Conservation (phyloP, 2,113 vertebrate genomes). For the Malurus melanocephalus region DNA sequence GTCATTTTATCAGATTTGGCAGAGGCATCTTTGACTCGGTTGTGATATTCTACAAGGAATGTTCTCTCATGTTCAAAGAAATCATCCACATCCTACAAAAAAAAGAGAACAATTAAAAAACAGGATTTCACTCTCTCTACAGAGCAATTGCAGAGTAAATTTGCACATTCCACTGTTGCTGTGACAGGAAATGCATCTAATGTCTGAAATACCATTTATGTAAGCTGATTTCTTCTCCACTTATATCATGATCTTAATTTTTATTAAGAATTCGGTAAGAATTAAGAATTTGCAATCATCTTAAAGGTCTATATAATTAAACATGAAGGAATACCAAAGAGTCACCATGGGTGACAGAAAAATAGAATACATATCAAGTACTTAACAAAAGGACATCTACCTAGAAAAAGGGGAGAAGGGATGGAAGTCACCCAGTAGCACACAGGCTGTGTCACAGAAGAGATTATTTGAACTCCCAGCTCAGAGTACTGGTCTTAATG, state of each 20-base stretch:
- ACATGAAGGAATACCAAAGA: neutral
- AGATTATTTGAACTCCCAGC: neutral
- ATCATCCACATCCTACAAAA: conserved; percentile 92
- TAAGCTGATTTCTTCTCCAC: neutral
- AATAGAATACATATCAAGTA: neutral
- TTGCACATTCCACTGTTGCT: neutral
- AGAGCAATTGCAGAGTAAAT: neutral
- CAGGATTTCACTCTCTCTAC: neutral
- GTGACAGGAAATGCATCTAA: neutral
- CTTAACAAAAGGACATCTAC: neutral
- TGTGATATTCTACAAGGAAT: conserved; percentile 97
- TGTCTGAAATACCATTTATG: neutral
- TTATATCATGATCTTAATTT: neutral
- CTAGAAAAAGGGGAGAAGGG: neutral
- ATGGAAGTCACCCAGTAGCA: neutral
- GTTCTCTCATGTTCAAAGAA: conserved; percentile 98
- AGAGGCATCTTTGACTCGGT: conserved; percentile 93
- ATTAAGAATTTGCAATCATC: neutral
- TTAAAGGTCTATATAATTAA: neutral
- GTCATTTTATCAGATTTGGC: conserved; percentile 97
- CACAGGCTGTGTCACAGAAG: neutral
- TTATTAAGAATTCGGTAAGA: neutral
- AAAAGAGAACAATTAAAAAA: conserved; percentile 7
- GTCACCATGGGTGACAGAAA: neutral
- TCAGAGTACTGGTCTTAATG: neutral